These are phyloP conservation scores for Camelus bactrianus DNA, from an alignment of 2,113 vertebrate genomes.

Conservation along the genomic window DNA sequence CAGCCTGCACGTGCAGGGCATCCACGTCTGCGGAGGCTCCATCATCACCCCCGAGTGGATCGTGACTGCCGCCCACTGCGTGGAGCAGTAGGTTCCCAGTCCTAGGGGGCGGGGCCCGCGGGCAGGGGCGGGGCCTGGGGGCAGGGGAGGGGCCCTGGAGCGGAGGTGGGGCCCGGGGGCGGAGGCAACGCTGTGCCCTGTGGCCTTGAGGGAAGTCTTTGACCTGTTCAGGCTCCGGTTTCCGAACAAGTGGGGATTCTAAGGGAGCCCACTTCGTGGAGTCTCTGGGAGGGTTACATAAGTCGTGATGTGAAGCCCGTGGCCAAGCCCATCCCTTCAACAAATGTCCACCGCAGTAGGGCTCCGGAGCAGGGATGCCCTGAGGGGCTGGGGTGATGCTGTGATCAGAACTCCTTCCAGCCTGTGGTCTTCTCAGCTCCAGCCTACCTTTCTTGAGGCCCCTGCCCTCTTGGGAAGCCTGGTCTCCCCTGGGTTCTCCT, in stretches of 20 bases:
- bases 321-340: not conserved
- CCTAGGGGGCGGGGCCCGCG: no score
- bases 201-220: not conserved
- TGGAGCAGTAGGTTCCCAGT: conserved; percentile 90
- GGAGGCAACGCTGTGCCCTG: not conserved
- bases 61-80: conserved; percentile 96
- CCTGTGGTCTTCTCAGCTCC: not conserved
- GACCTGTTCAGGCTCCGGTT: not conserved
- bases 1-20: conserved; percentile 90
- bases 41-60: conserved; percentile 93
- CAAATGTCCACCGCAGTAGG: fast-evolving
- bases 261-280: fast-evolving
- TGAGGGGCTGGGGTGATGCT: not conserved
- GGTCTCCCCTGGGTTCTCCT: not conserved
- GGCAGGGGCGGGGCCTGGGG: not conserved
- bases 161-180: no score
- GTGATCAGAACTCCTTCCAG: not conserved
- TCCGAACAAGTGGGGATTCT: not conserved
- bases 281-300: not conserved
- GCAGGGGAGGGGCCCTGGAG: not conserved
- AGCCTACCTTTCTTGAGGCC: not conserved
- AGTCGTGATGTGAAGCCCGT: fast-evolving
- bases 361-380: not conserved
- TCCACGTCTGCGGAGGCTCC: conserved; percentile 95
- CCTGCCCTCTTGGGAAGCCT: not conserved